Evolutionary conservation across 2,113 vertebrate genomes (phyloP).

Genomic region (Phyllopteryx taeniolatus): DNA sequence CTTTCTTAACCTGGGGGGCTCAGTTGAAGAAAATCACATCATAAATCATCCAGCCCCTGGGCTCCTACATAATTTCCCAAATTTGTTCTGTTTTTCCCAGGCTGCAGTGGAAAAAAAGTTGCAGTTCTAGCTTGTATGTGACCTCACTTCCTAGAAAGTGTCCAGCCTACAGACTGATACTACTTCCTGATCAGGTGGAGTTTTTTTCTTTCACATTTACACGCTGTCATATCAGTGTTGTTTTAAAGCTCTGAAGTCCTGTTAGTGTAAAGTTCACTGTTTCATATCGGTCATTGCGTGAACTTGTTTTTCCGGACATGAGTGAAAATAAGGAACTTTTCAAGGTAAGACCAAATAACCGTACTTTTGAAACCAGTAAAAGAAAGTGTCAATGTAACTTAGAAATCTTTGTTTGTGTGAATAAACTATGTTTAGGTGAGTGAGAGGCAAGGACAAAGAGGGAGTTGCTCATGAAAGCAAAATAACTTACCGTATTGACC

Average conservation of each 20-base stretch:
- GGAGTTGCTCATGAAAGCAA: not conserved
- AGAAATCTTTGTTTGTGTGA: not conserved
- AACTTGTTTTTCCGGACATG: slow-evolving; percentile 1
- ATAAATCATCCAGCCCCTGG: slow-evolving; percentile 53
- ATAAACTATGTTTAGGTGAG: slow-evolving; percentile 7
- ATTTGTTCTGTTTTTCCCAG: slow-evolving; percentile 45
- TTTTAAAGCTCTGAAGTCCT: slow-evolving; percentile 26
- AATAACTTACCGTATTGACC: slow-evolving; percentile 17
- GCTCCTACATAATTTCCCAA: slow-evolving; percentile 38
- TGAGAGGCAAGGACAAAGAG: slow-evolving; percentile 9
- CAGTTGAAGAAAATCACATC: slow-evolving; percentile 33
- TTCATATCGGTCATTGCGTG: slow-evolving; percentile 2
- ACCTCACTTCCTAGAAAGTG: slow-evolving; percentile 45
- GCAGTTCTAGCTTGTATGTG: slow-evolving; percentile 14
- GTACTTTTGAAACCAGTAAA: not conserved
- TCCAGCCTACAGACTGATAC: not conserved
- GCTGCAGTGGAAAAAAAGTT: slow-evolving; percentile 10
- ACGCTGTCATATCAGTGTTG: slow-evolving; percentile 36
- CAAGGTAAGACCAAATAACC: slow-evolving; percentile 39
- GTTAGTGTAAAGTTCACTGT: slow-evolving; percentile 22
- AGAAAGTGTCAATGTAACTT: not conserved
- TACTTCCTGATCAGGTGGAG: slow-evolving; percentile 9
- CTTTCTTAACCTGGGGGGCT: slow-evolving; percentile 43
- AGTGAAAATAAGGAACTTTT: not conserved
- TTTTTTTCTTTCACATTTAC: not conserved